A percentile compares a stretch with the other conserved stretches of the same genome.
Evolutionary conservation across 2,797 vertebrate genomes (phyloP).

Genomic region (Galagoides demidoff): DNA sequence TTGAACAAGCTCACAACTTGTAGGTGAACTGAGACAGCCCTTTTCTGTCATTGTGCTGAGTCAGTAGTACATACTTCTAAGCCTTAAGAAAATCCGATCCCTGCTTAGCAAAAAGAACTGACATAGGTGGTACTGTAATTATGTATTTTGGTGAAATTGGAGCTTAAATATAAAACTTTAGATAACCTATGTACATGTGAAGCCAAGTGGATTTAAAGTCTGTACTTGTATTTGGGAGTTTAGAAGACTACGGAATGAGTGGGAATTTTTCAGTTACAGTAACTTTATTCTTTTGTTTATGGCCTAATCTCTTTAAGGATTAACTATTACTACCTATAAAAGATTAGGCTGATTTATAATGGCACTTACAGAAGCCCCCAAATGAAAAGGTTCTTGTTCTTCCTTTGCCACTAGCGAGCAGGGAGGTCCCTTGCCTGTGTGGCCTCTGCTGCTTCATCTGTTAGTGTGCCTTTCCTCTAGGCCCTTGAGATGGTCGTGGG

Average conservation of each 20-base stretch:
- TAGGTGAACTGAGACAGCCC: background rate
- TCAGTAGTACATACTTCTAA: background rate
- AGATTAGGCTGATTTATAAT: background rate
- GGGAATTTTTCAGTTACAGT: background rate
- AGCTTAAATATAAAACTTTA: background rate
- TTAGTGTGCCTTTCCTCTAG: background rate
- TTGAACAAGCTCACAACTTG: background rate
- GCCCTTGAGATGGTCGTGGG: background rate
- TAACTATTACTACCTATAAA: background rate
- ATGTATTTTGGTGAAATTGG: background rate
- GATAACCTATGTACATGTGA: background rate
- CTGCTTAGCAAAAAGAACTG: background rate
- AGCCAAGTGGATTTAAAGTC: background rate
- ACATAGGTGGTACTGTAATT: background rate
- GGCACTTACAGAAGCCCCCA: background rate
- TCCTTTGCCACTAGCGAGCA: background rate
- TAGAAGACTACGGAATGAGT: background rate
- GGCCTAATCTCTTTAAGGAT: slow-evolving; percentile 29
- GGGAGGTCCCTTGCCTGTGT: background rate
- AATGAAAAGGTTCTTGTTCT: background rate
- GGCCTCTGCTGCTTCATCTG: background rate
- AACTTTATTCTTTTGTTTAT: slow-evolving; percentile 9
- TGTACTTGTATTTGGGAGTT: background rate
- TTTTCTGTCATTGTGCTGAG: background rate
- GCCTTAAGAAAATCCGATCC: background rate